phyloP scores from a whole-genome alignment of 2,797 vertebrate species.

The Sebastes flavidus region DNA sequence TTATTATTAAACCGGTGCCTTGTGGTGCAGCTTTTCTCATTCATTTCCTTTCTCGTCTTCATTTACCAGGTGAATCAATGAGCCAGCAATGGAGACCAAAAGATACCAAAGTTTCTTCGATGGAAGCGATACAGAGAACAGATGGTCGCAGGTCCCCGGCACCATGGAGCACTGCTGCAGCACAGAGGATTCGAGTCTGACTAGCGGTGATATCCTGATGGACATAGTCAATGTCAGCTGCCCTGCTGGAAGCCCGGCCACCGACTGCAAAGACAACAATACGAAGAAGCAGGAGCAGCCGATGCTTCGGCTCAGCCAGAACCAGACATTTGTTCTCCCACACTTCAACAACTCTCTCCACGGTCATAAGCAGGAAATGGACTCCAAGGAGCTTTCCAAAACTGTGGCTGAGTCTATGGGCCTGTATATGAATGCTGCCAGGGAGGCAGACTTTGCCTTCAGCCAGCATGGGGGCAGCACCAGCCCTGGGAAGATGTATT shows the following conservation, averaged over 20 bases:
- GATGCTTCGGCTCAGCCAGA: conserved; percentile 87
- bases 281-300: conserved; percentile 89
- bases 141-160: conserved; percentile 91
- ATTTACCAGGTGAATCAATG: conserved; percentile 80
- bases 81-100: conserved; percentile 97
- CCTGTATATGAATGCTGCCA: conserved; percentile 96
- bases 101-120: conserved; percentile 96
- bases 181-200: conserved; percentile 83
- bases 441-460: conserved; percentile 92
- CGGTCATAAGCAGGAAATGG: conserved; percentile 90
- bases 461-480: conserved; percentile 85
- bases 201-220: conserved; percentile 88
- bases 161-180: conserved; percentile 86
- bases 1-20: neutral
- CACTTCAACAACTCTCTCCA: conserved; percentile 84
- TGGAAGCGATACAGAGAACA: conserved; percentile 91
- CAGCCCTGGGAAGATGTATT: conserved; percentile 90
- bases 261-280: conserved; percentile 79
- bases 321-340: conserved; percentile 84
- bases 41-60: conserved; percentile 16
- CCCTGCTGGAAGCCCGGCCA: conserved; percentile 73
- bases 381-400: conserved; percentile 97
- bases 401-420: conserved; percentile 99
- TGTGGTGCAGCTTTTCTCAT: conserved; percentile 9
- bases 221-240: conserved; percentile 91